A percentile compares a stretch with the other conserved stretches of the same genome.
Conservation (phyloP, 2,888 invertebrate species). For the Eudasyphora cyanicolor region DNA sequence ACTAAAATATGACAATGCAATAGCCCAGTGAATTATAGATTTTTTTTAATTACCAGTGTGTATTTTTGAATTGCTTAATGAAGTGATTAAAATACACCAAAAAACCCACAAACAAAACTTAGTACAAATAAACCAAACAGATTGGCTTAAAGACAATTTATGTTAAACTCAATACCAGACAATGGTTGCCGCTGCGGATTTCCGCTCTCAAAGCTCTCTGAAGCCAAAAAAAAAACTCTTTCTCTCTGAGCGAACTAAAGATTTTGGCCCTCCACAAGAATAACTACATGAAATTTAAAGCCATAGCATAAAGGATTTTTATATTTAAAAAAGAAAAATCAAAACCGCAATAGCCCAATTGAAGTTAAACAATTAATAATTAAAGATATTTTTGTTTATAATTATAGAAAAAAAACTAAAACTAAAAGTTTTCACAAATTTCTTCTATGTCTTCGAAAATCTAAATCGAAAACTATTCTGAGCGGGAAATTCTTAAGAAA, state of each 20-base stretch:
- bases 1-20: constrained; percentile 70
- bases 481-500: neutral
- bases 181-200: neutral
- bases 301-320: constrained; percentile 60
- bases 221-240: neutral
- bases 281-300: constrained; percentile 35
- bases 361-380: constrained; percentile 40
- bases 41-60: constrained; percentile 64
- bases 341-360: constrained; percentile 61
- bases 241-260: constrained; percentile 16
- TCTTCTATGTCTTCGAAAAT: constrained; percentile 68
- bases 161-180: constrained; percentile 53
- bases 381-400: neutral
- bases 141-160: constrained; percentile 62
- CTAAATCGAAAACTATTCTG: constrained; percentile 65
- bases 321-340: constrained; percentile 35
- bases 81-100: constrained; percentile 62
- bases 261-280: constrained; percentile 32
- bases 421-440: neutral
- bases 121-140: constrained; percentile 62
- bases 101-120: constrained; percentile 51
- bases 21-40: constrained; percentile 70
- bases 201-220: neutral
- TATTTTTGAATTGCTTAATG: constrained; percentile 63
- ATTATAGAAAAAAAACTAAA: neutral